phyloP scores from a whole-genome alignment of 2,888 invertebrate genomes.

The Elysia crispata region DNA sequence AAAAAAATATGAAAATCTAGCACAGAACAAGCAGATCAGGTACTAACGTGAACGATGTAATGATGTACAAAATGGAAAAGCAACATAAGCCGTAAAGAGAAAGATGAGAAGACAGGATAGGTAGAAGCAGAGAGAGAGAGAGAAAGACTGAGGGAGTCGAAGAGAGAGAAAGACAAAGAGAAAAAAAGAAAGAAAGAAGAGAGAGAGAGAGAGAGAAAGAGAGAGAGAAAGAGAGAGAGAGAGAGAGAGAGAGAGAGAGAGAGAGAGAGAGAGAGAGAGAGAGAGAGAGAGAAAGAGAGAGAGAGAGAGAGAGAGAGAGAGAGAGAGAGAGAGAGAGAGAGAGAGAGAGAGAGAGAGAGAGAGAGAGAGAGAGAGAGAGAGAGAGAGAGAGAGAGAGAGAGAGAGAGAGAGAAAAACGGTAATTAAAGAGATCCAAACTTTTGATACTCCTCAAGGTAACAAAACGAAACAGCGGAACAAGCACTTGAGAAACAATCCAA shows the following conservation, averaged over 20 bases:
- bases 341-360: not conserved
- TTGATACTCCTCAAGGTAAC: no score
- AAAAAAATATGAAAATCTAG: no score
- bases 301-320: conserved; percentile 3
- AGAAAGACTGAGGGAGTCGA: not conserved
- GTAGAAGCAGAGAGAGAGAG: not conserved
- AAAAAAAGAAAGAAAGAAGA: not conserved
- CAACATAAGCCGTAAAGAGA: no score
- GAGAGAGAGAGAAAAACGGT: not conserved
- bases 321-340: not conserved
- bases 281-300: conserved; percentile 11
- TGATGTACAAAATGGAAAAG: no score
- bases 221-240: not conserved
- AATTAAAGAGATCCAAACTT: not conserved
- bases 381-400: conserved; percentile 10
- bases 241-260: not conserved
- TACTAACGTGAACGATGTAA: no score
- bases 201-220: not conserved
- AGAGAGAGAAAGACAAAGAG: not conserved
- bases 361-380: conserved; percentile 22
- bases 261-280: conserved; percentile 20
- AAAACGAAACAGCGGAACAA: no score
- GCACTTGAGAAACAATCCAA: no score
- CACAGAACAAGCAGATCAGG: no score
- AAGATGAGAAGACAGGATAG: no score